These are phyloP conservation scores for Habrosyne pyritoides DNA, from an alignment of 2,888 invertebrate species.

Conservation along the genomic window DNA sequence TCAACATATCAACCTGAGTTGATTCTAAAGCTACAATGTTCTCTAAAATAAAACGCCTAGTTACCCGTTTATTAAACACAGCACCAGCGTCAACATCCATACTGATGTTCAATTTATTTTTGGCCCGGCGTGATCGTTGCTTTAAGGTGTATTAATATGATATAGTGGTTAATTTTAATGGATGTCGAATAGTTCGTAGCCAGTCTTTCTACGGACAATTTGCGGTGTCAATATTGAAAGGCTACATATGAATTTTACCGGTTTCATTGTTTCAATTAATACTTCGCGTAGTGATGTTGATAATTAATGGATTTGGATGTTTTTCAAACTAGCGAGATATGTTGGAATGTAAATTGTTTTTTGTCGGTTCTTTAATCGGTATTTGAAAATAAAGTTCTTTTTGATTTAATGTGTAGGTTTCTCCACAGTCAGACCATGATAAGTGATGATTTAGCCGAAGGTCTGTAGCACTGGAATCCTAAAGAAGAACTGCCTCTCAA, in stretches of 20 bases:
- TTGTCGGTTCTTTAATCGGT: neutral
- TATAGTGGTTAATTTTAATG: constrained; percentile 58
- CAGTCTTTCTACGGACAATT: constrained; percentile 38
- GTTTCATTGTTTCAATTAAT: constrained; percentile 11
- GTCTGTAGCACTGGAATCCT: too few relatives aligned
- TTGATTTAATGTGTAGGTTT: neutral
- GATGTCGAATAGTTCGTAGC: constrained; percentile 42
- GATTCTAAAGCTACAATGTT: neutral
- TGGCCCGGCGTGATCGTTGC: constrained; percentile 41
- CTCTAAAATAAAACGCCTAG: neutral
- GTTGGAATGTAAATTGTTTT: neutral
- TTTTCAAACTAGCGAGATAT: neutral
- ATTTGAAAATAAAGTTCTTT: too few relatives aligned
- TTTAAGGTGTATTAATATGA: constrained; percentile 61
- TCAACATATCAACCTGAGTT: too few relatives aligned
- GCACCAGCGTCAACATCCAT: constrained; percentile 25
- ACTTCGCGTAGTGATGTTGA: neutral
- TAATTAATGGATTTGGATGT: neutral
- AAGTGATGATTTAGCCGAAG: too few relatives aligned
- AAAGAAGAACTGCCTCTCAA: too few relatives aligned
- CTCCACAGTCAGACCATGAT: too few relatives aligned
- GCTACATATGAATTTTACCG: constrained; percentile 22
- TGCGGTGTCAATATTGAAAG: constrained; percentile 39
- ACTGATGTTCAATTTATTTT: constrained; percentile 57
- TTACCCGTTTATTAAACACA: constrained; percentile 26